Evolutionary conservation across 92 coral and sea anemone genomes (phyloP).

Genomic region (Palythoa grandiflora): DNA sequence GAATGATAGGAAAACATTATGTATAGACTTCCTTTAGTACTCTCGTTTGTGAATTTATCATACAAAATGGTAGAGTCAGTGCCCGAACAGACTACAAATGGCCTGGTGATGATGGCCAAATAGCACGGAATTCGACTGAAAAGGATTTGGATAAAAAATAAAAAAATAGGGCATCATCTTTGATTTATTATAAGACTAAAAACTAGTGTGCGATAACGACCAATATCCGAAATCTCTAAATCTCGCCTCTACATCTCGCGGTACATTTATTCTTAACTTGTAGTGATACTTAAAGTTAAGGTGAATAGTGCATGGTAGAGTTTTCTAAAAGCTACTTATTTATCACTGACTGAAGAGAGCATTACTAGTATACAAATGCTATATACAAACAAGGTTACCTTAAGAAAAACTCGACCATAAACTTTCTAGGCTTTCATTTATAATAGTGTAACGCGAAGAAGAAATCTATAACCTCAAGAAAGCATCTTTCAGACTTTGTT

Average conservation of each 20-base stretch:
- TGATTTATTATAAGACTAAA: background rate
- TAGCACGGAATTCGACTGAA: conserved; percentile 19
- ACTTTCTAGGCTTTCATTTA: too few relatives aligned
- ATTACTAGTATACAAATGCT: too few relatives aligned
- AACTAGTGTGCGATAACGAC: background rate
- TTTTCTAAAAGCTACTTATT: too few relatives aligned
- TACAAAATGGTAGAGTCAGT: background rate
- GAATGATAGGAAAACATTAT: background rate
- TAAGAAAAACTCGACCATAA: too few relatives aligned
- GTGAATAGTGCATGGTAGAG: too few relatives aligned
- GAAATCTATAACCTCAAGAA: background rate
- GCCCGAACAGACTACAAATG: conserved; percentile 1
- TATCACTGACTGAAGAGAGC: too few relatives aligned
- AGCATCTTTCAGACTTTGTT: background rate
- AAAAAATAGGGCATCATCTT: background rate
- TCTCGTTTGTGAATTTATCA: background rate
- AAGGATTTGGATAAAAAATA: background rate
- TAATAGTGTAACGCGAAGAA: too few relatives aligned
- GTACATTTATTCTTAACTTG: too few relatives aligned
- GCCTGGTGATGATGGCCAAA: background rate
- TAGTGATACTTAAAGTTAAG: too few relatives aligned
- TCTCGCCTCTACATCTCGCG: background rate
- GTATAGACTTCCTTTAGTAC: background rate
- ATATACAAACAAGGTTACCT: too few relatives aligned
- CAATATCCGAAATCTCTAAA: background rate